Base-by-base conservation (phyloP, 2,888 invertebrate genomes). In the Teinopalpus imperialis region DNA sequence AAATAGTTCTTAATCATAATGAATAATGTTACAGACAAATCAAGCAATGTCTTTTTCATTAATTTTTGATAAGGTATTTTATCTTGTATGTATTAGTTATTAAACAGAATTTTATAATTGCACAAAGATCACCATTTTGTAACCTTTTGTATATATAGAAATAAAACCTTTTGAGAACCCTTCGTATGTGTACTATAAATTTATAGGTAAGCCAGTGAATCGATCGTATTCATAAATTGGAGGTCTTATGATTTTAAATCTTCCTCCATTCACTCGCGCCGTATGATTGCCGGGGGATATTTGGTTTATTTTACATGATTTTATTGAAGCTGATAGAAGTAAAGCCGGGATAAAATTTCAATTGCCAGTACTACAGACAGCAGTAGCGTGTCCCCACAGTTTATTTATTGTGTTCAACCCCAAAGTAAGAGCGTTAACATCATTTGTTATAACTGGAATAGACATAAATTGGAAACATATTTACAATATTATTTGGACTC, bases 291-390 rank as follows among this genome's bases (percentile, higher is more conserved):
- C 63, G 51, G 53, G 49, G 52, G 58, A 65, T 69, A 73, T 74
- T 75, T 70, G 73, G 78, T 80, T 79, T 82, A 81, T 80, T 81
- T 83, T 74, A 78, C 68, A 68, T 57, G 57, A 76, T 70, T 82
- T 87, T 85, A 85, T 82, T 78, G 81, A 71, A 59, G 60, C 61
- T 69, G 63, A 73, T 75, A 74, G 67, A 55, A 66, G 78, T 88
- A 86, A 87, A 88, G 72, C 81, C 60, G 71, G 83, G 83, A 87
- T 86, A 75, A 77, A 82, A 86, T 82, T 87, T 83, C 86, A 83
- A 87, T 88, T 86, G 86, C 77, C 79, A 75, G 67, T 61, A 65
- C 69, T 64, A 74, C 73, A 81, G 87, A 83, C 86, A 85, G 83
- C 66, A 63, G 71, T 57, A 70, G 64, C 61, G 63, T 76, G 79